phyloP scores from a whole-genome alignment of 2,888 invertebrate species.

The Amblyjoppa proteus region DNA sequence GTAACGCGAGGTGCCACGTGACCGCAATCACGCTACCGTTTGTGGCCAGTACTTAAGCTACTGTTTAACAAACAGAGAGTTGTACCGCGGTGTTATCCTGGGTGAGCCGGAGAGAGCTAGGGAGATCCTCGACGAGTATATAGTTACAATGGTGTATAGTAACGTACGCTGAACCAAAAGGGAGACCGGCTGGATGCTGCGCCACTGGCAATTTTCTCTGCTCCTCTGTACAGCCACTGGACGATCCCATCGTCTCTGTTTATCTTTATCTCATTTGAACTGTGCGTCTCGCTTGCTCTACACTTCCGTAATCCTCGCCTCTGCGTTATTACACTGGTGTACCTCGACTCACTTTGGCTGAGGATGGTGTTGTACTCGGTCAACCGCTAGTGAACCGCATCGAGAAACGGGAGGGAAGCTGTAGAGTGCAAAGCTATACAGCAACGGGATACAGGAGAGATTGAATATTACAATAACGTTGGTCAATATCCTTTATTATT shows the following conservation, averaged over 20 bases:
- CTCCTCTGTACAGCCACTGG: background rate
- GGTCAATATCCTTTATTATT: background rate
- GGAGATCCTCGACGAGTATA: background rate
- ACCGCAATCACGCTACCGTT: constrained; percentile 83
- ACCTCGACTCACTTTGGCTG: constrained; percentile 29
- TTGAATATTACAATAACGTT: background rate
- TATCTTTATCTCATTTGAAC: constrained; percentile 3
- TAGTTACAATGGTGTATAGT: constrained; percentile 1
- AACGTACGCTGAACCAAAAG: constrained; percentile 21
- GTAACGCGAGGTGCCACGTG: constrained; percentile 83
- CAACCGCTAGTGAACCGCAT: constrained; percentile 45
- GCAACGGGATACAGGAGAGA: background rate
- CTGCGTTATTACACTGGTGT: constrained; percentile 47
- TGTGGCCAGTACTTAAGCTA: constrained; percentile 80
- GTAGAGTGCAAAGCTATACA: background rate
- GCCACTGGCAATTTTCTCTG: constrained; percentile 53
- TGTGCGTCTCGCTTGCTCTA: constrained; percentile 2
- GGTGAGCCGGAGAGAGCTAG: constrained; percentile 3
- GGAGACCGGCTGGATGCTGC: constrained; percentile 22
- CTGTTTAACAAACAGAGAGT: constrained; percentile 80
- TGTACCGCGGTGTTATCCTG: constrained; percentile 46
- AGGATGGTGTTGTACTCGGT: constrained; percentile 36
- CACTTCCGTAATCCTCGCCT: constrained; percentile 44
- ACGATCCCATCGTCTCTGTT: constrained; percentile 20
- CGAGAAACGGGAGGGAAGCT: background rate